A percentile compares a stretch with the other conserved stretches of the same genome.
Conservation (phyloP, 2,113 vertebrate species). For the Motacilla alba region DNA sequence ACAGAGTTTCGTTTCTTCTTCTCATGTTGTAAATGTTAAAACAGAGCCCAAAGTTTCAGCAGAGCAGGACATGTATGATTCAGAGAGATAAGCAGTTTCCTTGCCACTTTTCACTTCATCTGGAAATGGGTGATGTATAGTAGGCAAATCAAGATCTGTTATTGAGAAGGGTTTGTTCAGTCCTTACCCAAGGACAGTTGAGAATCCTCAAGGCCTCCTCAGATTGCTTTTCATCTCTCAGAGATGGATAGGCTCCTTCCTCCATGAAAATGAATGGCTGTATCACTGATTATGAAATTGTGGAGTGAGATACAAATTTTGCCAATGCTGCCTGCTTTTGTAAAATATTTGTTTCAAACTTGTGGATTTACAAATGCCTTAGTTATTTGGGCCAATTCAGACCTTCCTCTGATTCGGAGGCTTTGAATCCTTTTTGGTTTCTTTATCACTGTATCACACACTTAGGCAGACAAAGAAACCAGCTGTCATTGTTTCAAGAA, state of each 20-base stretch:
- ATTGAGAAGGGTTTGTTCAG: background rate
- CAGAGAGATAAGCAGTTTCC: background rate
- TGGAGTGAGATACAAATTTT: background rate
- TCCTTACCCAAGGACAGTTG: background rate
- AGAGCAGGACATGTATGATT: background rate
- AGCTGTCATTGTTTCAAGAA: background rate
- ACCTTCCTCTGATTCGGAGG: background rate
- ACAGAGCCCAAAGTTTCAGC: background rate
- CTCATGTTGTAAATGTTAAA: background rate
- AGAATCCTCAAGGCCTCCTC: conserved; percentile 6
- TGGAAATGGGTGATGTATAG: background rate
- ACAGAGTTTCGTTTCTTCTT: background rate
- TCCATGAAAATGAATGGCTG: background rate
- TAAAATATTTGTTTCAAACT: background rate
- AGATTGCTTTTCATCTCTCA: conserved; percentile 11
- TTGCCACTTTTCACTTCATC: background rate
- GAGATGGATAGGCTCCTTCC: background rate
- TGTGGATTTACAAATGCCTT: background rate
- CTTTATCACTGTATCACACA: background rate
- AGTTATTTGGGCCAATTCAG: background rate
- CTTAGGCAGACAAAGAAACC: background rate
- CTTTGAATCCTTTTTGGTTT: background rate
- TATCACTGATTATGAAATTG: background rate
- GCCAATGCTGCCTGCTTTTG: background rate
- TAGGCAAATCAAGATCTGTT: background rate